Percentiles rank a stretch among this genome's conserved stretches.
Conservation (phyloP, 1,140 invertebrate genomes). For the Nasonia longicornis region DNA sequence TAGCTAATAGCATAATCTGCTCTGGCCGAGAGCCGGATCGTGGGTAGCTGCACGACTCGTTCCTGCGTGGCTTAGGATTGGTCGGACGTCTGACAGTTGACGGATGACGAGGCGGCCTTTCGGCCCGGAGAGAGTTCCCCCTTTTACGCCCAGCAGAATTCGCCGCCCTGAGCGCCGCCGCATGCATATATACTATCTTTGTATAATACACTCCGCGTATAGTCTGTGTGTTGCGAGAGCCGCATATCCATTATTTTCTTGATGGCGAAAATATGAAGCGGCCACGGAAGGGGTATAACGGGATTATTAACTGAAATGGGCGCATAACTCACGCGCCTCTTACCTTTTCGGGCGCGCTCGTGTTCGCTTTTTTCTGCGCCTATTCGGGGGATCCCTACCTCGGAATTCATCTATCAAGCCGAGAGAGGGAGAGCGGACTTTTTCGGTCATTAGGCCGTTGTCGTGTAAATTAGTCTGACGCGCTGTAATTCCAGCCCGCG, state of each 20-base stretch:
- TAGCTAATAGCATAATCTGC: conserved; percentile 19
- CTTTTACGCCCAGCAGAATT: conserved; percentile 30
- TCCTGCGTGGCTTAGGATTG: conserved; percentile 62
- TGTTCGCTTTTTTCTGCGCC: background rate
- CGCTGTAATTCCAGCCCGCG: background rate
- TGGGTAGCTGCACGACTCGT: conserved; percentile 55
- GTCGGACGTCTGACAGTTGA: conserved; percentile 67
- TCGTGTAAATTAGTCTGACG: too few relatives aligned
- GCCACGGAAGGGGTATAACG: conserved; percentile 51
- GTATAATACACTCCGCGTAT: background rate
- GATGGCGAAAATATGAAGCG: conserved; percentile 40
- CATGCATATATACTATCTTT: background rate
- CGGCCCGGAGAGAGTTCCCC: conserved; percentile 48
- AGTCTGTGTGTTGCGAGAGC: conserved; percentile 36
- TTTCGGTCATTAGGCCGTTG: background rate
- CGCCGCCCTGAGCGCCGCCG: conserved; percentile 50
- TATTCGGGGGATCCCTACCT: conserved; percentile 10
- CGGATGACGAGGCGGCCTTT: conserved; percentile 68
- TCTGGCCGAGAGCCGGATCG: conserved; percentile 52
- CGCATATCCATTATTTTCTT: conserved; percentile 57
- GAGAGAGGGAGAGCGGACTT: background rate
- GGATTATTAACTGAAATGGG: conserved; percentile 60
- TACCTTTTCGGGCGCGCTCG: conserved; percentile 4
- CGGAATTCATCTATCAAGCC: background rate
- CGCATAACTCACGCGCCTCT: conserved; percentile 52